These are phyloP conservation scores for Haemorhous mexicanus DNA, from an alignment of 2,113 vertebrate genomes.

Conservation along the genomic window DNA sequence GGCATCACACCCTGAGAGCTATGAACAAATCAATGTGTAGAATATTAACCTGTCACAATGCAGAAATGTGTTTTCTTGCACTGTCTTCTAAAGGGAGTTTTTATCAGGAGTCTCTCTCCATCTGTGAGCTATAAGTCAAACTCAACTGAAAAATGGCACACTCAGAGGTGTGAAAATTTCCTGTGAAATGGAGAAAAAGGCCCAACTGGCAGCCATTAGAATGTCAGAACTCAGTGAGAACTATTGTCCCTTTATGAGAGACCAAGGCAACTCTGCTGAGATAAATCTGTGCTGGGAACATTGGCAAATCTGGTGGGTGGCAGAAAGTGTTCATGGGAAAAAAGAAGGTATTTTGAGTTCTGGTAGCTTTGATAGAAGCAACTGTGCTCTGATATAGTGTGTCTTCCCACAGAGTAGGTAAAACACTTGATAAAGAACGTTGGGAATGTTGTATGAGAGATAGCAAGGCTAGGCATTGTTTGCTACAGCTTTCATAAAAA, in stretches of 20 bases:
- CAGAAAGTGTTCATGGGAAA: neutral
- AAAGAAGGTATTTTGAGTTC: conserved; percentile 1
- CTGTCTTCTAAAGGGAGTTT: conserved; percentile 44
- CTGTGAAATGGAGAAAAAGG: conserved; percentile 27
- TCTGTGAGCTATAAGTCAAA: conserved; percentile 40
- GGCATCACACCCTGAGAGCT: neutral
- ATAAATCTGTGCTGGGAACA: conserved; percentile 23
- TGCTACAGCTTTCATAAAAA: neutral
- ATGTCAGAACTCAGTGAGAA: conserved; percentile 31
- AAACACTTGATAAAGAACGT: neutral
- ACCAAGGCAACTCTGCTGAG: neutral
- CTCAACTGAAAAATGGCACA: conserved; percentile 43
- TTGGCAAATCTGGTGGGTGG: neutral
- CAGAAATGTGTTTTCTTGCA: conserved; percentile 51
- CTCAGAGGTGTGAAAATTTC: conserved; percentile 27
- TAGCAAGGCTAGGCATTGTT: neutral
- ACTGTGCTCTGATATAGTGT: neutral
- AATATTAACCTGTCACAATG: conserved; percentile 54
- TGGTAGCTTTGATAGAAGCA: neutral
- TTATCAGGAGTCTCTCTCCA: neutral
- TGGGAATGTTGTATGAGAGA: neutral
- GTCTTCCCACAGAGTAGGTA: neutral
- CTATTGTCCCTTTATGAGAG: conserved; percentile 32
- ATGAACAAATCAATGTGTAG: conserved; percentile 38
- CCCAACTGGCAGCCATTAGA: conserved; percentile 10